Evolutionary conservation across 2,113 vertebrate species (phyloP), one percentile per base, ranked within the genome.

Genomic region (Halcyon senegalensis): DNA sequence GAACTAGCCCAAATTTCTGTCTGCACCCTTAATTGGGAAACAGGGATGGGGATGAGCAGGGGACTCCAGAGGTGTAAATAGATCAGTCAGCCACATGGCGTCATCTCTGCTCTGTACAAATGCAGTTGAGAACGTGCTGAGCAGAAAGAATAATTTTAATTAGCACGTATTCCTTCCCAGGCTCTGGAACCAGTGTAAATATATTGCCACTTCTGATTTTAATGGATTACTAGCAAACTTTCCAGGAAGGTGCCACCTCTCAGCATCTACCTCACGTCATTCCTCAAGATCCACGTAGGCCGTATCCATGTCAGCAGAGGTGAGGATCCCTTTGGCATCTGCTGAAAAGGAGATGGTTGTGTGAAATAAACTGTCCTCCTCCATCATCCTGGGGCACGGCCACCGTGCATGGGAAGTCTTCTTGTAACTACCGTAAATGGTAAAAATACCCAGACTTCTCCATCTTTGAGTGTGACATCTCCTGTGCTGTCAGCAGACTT

Each of bases 41-140:
- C 48, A 35, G 74, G 44, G 62, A 44, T 50, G 41, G 37, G 64
- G 48, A 79, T 84, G 69, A 94, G 73, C 76, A 67, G 51, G 76
- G 84, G 37, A 93, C 78, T 96, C 87, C 89, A 68, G 94, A 96
- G 70, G 69, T 94, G 94, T 95, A 91, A 95, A 91, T 93, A 91
- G 91, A 96, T 96, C 93, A 82, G 70, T 87, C 89, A 89, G 89
- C 94, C 93, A 93, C 93, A 83, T 69, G 93, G 94, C 80, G 11
- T 95, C 93, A 95, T 91, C 91, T 91, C 93, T 89, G 94, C 89
- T 90, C 93, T 91, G 48, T 48, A n/a, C 89, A 94, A 95, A 87
- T 39, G 89, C 56, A 82, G 66, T 2, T 67, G 70, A 93, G 39
- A 67, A 93, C 7, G 2, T 53, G 89, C 62, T 69, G 81, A 91